These are phyloP conservation scores for Cheirogaleus major DNA, from an alignment of 2,797 vertebrate species.

Conservation along the genomic window DNA sequence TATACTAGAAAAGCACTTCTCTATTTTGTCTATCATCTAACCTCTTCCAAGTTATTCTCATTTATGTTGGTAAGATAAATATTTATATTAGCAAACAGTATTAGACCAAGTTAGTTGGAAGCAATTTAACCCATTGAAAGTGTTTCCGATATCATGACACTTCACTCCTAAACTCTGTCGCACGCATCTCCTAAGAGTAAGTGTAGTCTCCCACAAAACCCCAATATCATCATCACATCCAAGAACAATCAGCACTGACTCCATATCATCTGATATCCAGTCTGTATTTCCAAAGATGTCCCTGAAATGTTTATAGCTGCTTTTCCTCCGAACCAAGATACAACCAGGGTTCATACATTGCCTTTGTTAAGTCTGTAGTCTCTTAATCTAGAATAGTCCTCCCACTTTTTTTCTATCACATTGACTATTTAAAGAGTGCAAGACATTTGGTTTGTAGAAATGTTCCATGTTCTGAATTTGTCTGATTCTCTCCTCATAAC, in stretches of 20 bases:
- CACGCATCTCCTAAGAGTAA: not conserved
- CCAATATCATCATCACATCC: not conserved
- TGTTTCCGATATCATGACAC: not conserved
- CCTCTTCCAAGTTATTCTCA: not conserved
- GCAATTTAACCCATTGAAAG: not conserved
- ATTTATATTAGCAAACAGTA: not conserved
- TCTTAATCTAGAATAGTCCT: not conserved
- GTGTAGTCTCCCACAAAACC: not conserved
- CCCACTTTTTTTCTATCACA: not conserved
- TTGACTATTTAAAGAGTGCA: not conserved
- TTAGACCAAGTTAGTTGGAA: not conserved
- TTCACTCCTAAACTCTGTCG: not conserved
- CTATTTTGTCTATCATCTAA: not conserved
- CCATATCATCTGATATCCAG: not conserved
- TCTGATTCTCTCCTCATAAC: not conserved
- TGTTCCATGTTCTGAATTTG: not conserved
- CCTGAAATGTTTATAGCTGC: not conserved
- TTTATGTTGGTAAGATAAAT: not conserved
- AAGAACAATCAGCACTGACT: not conserved
- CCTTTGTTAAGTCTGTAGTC: not conserved
- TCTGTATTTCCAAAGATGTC: not conserved
- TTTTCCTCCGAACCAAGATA: not conserved
- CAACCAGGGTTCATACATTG: not conserved
- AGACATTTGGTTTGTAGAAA: slow-evolving; percentile 16
- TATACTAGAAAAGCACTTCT: not conserved